Base-by-base conservation (phyloP, 2,888 invertebrate genomes). In the Dromius quadrimaculatus region DNA sequence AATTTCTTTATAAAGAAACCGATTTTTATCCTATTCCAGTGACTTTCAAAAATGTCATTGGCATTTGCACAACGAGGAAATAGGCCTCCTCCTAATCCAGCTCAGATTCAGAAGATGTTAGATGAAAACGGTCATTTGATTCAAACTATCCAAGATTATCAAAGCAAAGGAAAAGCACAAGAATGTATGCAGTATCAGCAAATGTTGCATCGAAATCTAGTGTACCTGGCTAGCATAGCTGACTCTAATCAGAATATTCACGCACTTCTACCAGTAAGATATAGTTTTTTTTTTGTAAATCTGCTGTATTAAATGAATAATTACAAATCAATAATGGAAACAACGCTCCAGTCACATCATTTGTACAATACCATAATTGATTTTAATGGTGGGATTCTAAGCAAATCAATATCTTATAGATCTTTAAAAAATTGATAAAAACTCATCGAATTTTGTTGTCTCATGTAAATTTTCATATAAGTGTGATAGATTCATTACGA, bases 111-210 rank as follows among this genome's bases (percentile, higher is more conserved):
- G 82, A 95, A 97, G 88, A 92, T 98, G 89, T 86, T 98, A 72
- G 98, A 98, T 85, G 98, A 98, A 84, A 98, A 98, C 83, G 94
- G 94, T 76, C 95, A 97, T 81, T 87, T 98, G 45, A 98, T 98
- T 78, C 95, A 97, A 85, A 95, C 95, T 5, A 97, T 98, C 79
- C 94, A 96, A 82, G 98, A 98, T 77, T 97, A 92, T 84, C 98
- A 98, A 84, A 93, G 90, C 74, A 96, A 96, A 85, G 98, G 97
- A 72, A 97, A 97, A 82, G 86, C 92, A 15, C 91, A 93, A 83
- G 97, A 98, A 85, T 95, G 95, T 79, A 88, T 94, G 81, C 95
- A 95, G 85, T 95, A 95, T 82, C 97, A 98, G 81, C 94, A 97
- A 83, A 89, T 94, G 73, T 84, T 99, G 74, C 98, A 99, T 81